Conservation (phyloP, 2,113 vertebrate genomes). For the Rhegmatorhina hoffmannsi region DNA sequence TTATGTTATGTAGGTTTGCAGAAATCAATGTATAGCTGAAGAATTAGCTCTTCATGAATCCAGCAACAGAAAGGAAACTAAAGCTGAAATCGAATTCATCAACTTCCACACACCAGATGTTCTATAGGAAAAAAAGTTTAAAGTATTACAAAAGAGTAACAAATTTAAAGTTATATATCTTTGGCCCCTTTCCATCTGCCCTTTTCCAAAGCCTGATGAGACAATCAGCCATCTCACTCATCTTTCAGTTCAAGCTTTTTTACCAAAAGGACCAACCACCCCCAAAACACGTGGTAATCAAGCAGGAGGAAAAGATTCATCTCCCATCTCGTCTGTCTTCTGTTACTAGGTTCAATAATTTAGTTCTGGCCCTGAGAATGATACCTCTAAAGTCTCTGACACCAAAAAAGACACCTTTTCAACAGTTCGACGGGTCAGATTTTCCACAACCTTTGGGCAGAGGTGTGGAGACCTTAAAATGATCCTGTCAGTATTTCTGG, state of each 20-base stretch:
- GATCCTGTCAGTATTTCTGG: neutral
- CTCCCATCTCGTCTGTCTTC: neutral
- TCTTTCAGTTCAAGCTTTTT: neutral
- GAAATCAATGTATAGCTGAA: neutral
- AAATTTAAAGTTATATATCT: neutral
- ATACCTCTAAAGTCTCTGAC: neutral
- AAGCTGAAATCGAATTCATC: neutral
- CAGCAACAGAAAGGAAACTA: neutral
- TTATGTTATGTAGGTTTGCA: neutral
- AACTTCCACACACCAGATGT: slow-evolving; percentile 8
- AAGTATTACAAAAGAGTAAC: neutral
- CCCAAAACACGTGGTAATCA: neutral
- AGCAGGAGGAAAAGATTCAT: neutral
- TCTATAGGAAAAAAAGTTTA: neutral
- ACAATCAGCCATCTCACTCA: neutral
- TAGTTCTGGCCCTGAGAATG: neutral
- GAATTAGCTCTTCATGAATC: neutral
- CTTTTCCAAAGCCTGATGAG: neutral
- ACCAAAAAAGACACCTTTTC: neutral
- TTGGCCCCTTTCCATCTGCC: neutral
- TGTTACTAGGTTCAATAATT: neutral
- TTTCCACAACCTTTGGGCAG: neutral
- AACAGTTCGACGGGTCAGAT: neutral
- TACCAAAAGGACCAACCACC: neutral
- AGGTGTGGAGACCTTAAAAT: neutral